Conservation (phyloP, 2,888 invertebrate genomes). For the Leptopilina drosophilae region DNA sequence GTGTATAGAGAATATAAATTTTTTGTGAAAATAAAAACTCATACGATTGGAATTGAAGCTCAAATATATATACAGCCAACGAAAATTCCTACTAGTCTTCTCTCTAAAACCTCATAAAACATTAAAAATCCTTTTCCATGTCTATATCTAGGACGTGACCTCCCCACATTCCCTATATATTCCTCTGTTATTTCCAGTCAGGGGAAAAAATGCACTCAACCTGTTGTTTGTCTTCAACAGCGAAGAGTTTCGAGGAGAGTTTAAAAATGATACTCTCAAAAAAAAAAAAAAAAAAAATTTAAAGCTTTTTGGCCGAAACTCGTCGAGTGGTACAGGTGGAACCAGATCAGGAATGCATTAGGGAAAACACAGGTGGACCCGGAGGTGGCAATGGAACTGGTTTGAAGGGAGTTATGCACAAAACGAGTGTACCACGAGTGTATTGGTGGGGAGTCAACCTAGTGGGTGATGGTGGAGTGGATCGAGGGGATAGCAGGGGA, state of each 20-base stretch:
- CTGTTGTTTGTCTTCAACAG: not conserved
- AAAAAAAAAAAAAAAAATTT: too few relatives aligned
- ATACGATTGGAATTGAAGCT: too few relatives aligned
- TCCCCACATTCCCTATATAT: slow-evolving; percentile 28
- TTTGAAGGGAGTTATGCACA: slow-evolving; percentile 51
- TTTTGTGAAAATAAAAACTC: too few relatives aligned
- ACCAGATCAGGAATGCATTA: slow-evolving; percentile 45
- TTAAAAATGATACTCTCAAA: slow-evolving; percentile 14
- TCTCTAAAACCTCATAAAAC: slow-evolving; percentile 15
- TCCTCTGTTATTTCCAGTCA: not conserved
- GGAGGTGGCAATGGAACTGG: slow-evolving; percentile 57
- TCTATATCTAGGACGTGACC: slow-evolving; percentile 27
- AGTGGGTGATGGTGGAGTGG: slow-evolving; percentile 50
- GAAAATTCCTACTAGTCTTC: not conserved
- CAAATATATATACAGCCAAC: too few relatives aligned
- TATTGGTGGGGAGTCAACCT: slow-evolving; percentile 55
- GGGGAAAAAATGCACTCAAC: slow-evolving; percentile 22
- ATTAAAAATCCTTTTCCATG: slow-evolving; percentile 34
- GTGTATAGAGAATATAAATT: too few relatives aligned
- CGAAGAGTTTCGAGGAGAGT: not conserved
- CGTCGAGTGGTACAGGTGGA: slow-evolving; percentile 48
- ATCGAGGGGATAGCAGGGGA: slow-evolving; percentile 53
- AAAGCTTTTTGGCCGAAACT: slow-evolving; percentile 29
- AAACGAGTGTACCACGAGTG: slow-evolving; percentile 48
- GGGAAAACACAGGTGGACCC: slow-evolving; percentile 57